Base-by-base conservation (phyloP, 2,888 invertebrate genomes). In the Notodonta dromedarius region DNA sequence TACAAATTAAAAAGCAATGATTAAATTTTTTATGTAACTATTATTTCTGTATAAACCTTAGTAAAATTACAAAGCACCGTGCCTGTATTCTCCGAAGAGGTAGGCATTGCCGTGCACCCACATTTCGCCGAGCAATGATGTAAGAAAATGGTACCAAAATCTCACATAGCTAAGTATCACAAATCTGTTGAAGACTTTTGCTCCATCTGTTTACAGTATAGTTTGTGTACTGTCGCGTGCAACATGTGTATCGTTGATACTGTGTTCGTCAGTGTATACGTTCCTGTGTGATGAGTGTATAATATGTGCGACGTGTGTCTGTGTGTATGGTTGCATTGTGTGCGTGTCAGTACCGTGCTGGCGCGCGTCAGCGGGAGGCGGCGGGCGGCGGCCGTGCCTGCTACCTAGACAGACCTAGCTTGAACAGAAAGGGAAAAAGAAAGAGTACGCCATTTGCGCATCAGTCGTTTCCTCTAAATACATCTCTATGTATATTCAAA, bases 361-460 rank as follows among this genome's bases (percentile, higher is more conserved):
- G 82, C 83, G 85, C 83, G 85, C 86, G 80, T 80, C 81, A 80
- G 83, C 84, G 83, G 83, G 86, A 85, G 82, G 86, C 87, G 79
- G 87, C 86, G 80, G 83, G 85, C 87, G 81, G 85, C 90, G 80
- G 86, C 84, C 74, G 85, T 75, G 78, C 84, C 79, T 86, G 87
- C 93, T 90, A 93, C 93, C 94, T 94, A 93, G 91, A 93, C 92
- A 91, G 92, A 94, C 94, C 94, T 94, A 93, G 93, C 93, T 94
- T 93, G 91, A 94, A 93, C 93, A 93, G 87, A 94, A 87, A 89
- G 90, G 90, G 84, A 90, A 90, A 90, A 90, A 89, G 88, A 93
- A 92, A 91, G 86, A 90, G 86, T 87, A 89, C 90, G 92, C 89
- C 87, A 82, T 85, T 92, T 87, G 87, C 91, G 91, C 87, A 93